These are phyloP conservation scores for Rugalucina vietnamica DNA, from an alignment of 2,888 invertebrate species.

Conservation along the genomic window DNA sequence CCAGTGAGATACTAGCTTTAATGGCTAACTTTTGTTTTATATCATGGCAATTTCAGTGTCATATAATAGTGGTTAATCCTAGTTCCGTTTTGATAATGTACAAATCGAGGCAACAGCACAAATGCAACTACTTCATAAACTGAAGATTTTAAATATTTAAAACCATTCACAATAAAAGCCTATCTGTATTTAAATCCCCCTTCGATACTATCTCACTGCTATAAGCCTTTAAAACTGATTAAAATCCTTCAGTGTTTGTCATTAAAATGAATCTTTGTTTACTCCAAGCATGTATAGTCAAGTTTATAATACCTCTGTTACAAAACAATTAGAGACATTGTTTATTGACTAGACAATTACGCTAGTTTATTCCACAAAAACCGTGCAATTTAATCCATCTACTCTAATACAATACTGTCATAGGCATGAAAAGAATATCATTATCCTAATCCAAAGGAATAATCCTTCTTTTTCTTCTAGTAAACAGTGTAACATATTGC, in stretches of 20 bases:
- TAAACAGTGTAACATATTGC: background rate
- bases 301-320: background rate
- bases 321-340: background rate
- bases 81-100: too few relatives aligned
- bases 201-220: background rate
- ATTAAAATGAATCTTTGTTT: constrained; percentile 2
- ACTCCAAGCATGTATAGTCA: constrained; percentile 7
- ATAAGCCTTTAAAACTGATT: background rate
- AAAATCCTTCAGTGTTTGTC: background rate
- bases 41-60: too few relatives aligned
- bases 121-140: too few relatives aligned
- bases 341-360: background rate
- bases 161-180: background rate
- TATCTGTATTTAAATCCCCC: background rate
- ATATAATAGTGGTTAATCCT: too few relatives aligned
- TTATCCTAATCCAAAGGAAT: background rate
- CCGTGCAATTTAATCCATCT: background rate
- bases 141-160: too few relatives aligned
- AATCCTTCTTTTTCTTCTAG: background rate
- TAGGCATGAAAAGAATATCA: background rate
- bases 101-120: too few relatives aligned
- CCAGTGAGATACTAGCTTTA: too few relatives aligned
- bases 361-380: background rate
- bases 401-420: background rate
- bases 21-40: too few relatives aligned